A percentile compares a stretch with the other conserved stretches of the same genome.
phyloP scores from a whole-genome alignment of 2,113 vertebrate species.

The Clarias macrocephalus region DNA sequence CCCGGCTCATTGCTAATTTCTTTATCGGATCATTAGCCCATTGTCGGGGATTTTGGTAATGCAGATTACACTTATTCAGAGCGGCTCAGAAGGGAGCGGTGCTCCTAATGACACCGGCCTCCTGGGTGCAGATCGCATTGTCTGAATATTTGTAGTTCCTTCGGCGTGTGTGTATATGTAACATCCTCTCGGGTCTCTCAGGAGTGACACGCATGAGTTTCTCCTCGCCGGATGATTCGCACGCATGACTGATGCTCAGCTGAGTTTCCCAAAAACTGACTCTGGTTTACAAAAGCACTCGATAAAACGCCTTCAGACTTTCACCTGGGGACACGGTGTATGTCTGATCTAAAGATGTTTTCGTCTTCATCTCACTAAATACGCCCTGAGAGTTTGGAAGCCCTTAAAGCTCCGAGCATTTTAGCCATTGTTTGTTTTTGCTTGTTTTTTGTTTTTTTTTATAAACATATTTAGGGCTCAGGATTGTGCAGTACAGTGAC shows the following conservation, averaged over 20 bases:
- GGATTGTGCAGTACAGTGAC: too few species aligned
- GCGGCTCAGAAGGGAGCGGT: conserved; percentile 45
- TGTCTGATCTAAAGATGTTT: not conserved
- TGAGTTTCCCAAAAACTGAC: conserved; percentile 68
- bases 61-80: conserved; percentile 52
- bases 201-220: conserved; percentile 69
- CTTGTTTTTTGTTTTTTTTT: too few species aligned
- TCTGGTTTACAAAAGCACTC: conserved; percentile 53
- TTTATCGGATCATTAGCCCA: conserved; percentile 45
- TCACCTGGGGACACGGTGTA: not conserved
- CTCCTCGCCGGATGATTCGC: conserved; percentile 70
- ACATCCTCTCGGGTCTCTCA: conserved; percentile 46
- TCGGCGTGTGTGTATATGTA: conserved; percentile 57
- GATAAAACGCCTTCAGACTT: not conserved
- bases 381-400: too few species aligned
- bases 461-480: too few species aligned
- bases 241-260: conserved; percentile 73
- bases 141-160: conserved; percentile 57
- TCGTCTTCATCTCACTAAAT: not conserved
- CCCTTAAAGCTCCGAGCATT: too few species aligned
- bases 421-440: too few species aligned
- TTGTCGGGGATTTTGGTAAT: conserved; percentile 50
- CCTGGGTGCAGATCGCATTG: conserved; percentile 55
- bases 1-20: conserved; percentile 46
- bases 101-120: conserved; percentile 54